Evolutionary conservation across 2,888 invertebrate genomes (phyloP), one percentile per base, ranked within the genome.

Genomic region (Aspidiotus destructor): DNA sequence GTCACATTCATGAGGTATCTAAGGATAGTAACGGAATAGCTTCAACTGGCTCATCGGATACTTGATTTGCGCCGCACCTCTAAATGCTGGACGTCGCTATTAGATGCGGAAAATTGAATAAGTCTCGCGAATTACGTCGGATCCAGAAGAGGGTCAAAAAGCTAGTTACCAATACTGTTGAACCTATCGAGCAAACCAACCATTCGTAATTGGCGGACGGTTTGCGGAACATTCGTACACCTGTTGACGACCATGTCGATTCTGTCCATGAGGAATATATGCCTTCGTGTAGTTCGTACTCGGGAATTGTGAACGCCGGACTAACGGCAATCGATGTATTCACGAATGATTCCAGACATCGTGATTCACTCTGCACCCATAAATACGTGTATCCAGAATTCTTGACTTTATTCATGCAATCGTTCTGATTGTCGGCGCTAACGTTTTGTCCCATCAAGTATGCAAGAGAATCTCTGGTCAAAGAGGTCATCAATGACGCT

Each of bases 221-320:
- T 74, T 84, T 81, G 70, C 93, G 80, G 78, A 92, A 92, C 80
- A 93, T 84, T 72, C 88, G 83, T 70, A 88, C 85, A 73, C 82
- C 84, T 73, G 89, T 81, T 65, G 82, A 80, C 68, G 81, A 80
- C 92, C 93, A 93, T 55, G 88, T 84, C 0, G 92, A 92, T 80
- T 93, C 93, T 28, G 91, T 86, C 93, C 93, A 93, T 9, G 91
- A 86, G 7, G 92, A 91, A 77, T 86, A 93, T 73, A 81, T 73
- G 13, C 87, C 86, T 0, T 89, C 89, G 16, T 81, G 79, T 84
- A 88, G 85, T 75, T 90, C 83, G 75, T 91, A 91, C 74, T 83
- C 88, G 89, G 73, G 41, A 16, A 57, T 55, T 11, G 42, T 16
- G 57, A 64, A 64, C 0, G 64, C 64, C 57, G 64, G 64, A 44